These are phyloP conservation scores for Diceros bicornis DNA, from an alignment of 2,797 vertebrate genomes.

Conservation along the genomic window DNA sequence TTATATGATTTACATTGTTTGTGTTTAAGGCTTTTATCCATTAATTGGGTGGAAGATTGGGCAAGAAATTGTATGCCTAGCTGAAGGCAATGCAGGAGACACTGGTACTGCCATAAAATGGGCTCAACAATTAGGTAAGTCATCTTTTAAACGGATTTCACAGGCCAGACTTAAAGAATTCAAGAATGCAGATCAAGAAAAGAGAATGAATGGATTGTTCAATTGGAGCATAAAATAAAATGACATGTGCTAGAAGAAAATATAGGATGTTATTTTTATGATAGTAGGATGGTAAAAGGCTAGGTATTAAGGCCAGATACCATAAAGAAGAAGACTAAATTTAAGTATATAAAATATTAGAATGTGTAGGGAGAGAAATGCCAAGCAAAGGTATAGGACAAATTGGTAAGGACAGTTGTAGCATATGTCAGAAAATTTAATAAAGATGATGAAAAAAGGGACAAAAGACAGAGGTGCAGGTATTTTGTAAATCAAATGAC, in stretches of 20 bases:
- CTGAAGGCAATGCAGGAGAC: slow-evolving; percentile 96
- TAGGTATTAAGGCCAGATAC: background rate
- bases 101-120: slow-evolving; percentile 95
- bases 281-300: background rate
- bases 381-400: background rate
- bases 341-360: background rate
- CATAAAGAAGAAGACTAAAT: background rate
- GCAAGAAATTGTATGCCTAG: slow-evolving; percentile 94
- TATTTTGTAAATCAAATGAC: background rate
- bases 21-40: slow-evolving; percentile 94
- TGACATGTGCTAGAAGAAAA: background rate
- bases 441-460: background rate
- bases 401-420: background rate
- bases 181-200: background rate
- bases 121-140: slow-evolving; percentile 96
- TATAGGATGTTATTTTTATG: background rate
- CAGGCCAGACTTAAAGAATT: background rate
- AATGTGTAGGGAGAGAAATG: background rate
- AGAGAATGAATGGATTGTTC: background rate
- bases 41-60: slow-evolving; percentile 98
- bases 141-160: background rate
- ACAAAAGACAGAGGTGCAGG: background rate
- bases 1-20: background rate
- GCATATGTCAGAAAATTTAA: background rate
- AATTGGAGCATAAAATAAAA: slow-evolving; percentile 22